Evolutionary conservation across 1,140 invertebrate species (phyloP).

Genomic region (Dinoponera quadriceps): DNA sequence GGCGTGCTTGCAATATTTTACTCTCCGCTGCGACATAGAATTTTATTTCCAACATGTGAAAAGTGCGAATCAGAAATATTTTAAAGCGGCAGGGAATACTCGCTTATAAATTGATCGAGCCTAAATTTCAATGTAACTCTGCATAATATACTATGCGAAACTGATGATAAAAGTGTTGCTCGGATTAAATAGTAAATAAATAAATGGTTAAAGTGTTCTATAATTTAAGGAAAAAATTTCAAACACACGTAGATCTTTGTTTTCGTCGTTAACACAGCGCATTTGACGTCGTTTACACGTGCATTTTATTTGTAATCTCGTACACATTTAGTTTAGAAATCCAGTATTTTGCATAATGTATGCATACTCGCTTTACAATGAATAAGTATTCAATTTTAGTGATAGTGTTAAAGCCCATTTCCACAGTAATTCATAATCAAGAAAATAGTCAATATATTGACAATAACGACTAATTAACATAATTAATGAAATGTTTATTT

Average conservation of each 20-base stretch:
- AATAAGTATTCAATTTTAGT: constrained; percentile 4
- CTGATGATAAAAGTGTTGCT: not conserved
- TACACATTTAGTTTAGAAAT: not conserved
- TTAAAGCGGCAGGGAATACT: not conserved
- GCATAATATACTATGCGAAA: not conserved
- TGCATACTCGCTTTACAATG: not conserved
- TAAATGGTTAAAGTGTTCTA: not conserved
- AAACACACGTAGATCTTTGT: not conserved
- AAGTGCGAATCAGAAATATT: not conserved
- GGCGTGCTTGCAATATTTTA: not conserved
- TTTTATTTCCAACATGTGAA: not conserved
- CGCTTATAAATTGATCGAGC: not conserved
- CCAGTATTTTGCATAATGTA: not conserved
- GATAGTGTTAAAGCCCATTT: not conserved
- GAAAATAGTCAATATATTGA: constrained; percentile 6
- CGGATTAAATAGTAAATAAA: not conserved
- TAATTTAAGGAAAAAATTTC: not conserved
- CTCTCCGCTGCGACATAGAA: not conserved
- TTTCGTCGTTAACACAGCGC: not conserved
- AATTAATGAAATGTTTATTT: not conserved
- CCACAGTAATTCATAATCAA: not conserved
- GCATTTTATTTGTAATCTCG: not conserved
- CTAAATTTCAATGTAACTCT: not conserved
- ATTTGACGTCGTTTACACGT: not conserved
- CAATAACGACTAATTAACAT: not conserved